A percentile compares a stretch with the other conserved stretches of the same genome.
These are phyloP conservation scores for Netelia virgata DNA, from an alignment of 2,888 invertebrate genomes.

Conservation along the genomic window DNA sequence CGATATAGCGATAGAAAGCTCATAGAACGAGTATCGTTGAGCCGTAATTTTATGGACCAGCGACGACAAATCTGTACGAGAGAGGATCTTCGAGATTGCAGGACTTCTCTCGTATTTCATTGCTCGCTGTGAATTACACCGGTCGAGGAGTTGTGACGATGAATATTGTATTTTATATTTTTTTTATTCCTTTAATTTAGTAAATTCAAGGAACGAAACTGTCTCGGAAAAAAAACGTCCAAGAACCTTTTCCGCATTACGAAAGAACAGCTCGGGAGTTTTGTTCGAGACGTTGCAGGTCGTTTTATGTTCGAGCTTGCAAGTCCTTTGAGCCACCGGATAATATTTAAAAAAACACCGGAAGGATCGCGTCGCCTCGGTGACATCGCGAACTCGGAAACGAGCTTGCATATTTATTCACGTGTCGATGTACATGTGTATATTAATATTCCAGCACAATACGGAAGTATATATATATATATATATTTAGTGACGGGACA, in stretches of 20 bases:
- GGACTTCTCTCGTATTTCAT: neutral
- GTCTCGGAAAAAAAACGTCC: neutral
- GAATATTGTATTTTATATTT: neutral
- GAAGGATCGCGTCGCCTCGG: slow-evolving; percentile 17
- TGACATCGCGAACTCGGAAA: slow-evolving; percentile 30
- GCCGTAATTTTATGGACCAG: slow-evolving; percentile 5
- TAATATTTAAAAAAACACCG: slow-evolving; percentile 32
- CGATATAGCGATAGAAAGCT: neutral
- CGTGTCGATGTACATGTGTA: neutral
- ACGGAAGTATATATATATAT: slow-evolving; percentile 20
- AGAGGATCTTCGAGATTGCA: neutral
- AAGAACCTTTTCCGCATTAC: neutral
- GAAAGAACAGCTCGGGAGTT: neutral
- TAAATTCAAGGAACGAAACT: neutral
- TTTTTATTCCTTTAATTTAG: too few relatives aligned
- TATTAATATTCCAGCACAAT: slow-evolving; percentile 14
- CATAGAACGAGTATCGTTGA: slow-evolving; percentile 1
- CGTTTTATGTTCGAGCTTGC: neutral
- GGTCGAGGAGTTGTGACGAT: neutral
- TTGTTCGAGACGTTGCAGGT: neutral
- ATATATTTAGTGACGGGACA: slow-evolving; percentile 29
- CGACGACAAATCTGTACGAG: neutral
- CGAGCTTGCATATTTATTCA: neutral
- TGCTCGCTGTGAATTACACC: neutral
- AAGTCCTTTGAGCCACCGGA: neutral